Percentiles rank a stretch among this genome's conserved stretches.
Evolutionary conservation across 2,113 vertebrate genomes (phyloP).

Genomic region (Pseudorectes ferrugineus): DNA sequence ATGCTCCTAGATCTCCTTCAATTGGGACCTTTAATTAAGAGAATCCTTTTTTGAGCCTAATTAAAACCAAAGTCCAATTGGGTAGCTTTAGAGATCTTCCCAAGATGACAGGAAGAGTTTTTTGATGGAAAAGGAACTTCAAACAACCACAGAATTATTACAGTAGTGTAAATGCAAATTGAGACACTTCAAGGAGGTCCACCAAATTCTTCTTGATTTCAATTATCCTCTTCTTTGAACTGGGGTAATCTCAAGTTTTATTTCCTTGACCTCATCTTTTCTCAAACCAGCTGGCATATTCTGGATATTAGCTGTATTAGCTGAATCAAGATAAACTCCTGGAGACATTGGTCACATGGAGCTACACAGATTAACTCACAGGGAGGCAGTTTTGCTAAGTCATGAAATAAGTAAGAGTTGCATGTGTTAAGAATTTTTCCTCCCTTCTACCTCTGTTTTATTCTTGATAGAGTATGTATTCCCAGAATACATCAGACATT

Average conservation of each 20-base stretch:
- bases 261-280: neutral
- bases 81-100: neutral
- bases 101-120: neutral
- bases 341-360: neutral
- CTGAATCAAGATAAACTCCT: neutral
- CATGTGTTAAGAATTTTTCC: neutral
- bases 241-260: neutral
- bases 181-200: neutral
- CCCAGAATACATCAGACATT: neutral
- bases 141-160: neutral
- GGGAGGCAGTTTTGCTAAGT: neutral
- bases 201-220: neutral
- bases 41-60: neutral
- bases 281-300: neutral
- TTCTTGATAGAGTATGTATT: neutral
- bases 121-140: neutral
- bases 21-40: conserved; percentile 12
- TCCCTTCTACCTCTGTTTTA: neutral
- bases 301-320: neutral
- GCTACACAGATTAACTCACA: neutral
- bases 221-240: neutral
- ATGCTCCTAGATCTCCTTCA: conserved; percentile 7
- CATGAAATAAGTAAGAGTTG: neutral
- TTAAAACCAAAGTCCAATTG: conserved; percentile 6
- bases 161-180: neutral